Percentiles rank a stretch among this genome's conserved stretches.
phyloP scores from a whole-genome alignment of 2,888 invertebrate species.

The Endotricha flammealis region DNA sequence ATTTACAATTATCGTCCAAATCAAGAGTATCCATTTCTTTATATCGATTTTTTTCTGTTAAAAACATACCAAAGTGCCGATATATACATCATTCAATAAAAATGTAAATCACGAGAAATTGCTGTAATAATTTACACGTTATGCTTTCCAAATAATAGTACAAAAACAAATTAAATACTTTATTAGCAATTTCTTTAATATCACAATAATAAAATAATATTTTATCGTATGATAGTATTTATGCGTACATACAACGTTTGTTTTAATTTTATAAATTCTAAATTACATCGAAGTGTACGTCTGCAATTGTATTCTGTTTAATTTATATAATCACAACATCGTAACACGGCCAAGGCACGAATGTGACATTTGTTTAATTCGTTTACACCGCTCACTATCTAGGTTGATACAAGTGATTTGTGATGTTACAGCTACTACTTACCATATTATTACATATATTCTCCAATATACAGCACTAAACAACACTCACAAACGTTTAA shows the following conservation, averaged over 20 bases:
- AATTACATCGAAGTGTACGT: slow-evolving; percentile 11
- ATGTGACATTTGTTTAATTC: slow-evolving; percentile 52
- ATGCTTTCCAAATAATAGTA: slow-evolving; percentile 9
- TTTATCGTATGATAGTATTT: slow-evolving; percentile 5
- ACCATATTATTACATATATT: slow-evolving; percentile 18
- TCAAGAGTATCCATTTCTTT: slow-evolving; percentile 14
- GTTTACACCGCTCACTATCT: slow-evolving; percentile 47
- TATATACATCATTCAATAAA: slow-evolving; percentile 32
- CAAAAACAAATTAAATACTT: slow-evolving; percentile 1
- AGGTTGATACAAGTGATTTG: slow-evolving; percentile 25
- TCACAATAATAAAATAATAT: slow-evolving; percentile 11
- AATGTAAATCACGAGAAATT: slow-evolving; percentile 27
- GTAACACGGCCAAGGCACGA: slow-evolving; percentile 72
- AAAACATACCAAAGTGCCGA: slow-evolving; percentile 18
- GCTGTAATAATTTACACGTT: slow-evolving; percentile 12
- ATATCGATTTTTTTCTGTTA: slow-evolving; percentile 8
- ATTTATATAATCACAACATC: slow-evolving; percentile 59
- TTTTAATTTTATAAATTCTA: slow-evolving; percentile 11
- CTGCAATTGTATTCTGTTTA: slow-evolving; percentile 29
- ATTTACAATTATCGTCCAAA: slow-evolving; percentile 36
- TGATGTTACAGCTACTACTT: slow-evolving; percentile 21
- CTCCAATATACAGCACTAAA: slow-evolving; percentile 14
- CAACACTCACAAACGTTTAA: slow-evolving; percentile 11
- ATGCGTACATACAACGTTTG: slow-evolving; percentile 3
- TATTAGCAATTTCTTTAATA: slow-evolving; percentile 2